Percentiles rank a stretch among this genome's conserved stretches.
These are phyloP conservation scores for Amiota minor DNA, from an alignment of 2,888 invertebrate species.

Conservation along the genomic window DNA sequence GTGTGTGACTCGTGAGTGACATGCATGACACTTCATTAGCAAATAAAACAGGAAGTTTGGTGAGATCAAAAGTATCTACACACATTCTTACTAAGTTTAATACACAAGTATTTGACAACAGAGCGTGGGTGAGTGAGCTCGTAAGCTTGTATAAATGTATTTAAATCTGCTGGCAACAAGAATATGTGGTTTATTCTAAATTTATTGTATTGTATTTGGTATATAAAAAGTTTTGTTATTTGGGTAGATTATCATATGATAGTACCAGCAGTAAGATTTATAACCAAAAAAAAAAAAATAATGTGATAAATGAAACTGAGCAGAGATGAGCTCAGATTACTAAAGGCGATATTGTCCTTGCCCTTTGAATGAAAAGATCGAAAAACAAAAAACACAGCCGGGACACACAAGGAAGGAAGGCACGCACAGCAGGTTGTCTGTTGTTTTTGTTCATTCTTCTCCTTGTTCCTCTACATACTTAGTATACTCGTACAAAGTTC, in stretches of 20 bases:
- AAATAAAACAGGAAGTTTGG: constrained; percentile 31
- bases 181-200: too few relatives aligned
- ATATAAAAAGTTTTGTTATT: too few relatives aligned
- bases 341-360: constrained; percentile 8
- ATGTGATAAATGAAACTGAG: too few relatives aligned
- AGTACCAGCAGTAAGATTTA: constrained; percentile 4
- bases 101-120: background rate
- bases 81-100: background rate
- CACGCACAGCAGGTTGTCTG: constrained; percentile 8
- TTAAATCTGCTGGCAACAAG: background rate
- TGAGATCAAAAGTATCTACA: background rate
- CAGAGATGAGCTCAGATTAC: constrained; percentile 14
- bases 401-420: background rate
- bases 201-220: too few relatives aligned
- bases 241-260: background rate
- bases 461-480: background rate
- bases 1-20: constrained; percentile 43
- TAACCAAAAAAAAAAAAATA: background rate
- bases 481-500: background rate
- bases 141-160: background rate
- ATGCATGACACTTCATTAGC: constrained; percentile 53
- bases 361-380: constrained; percentile 2
- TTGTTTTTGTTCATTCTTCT: background rate
- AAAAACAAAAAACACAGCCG: background rate
- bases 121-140: background rate